Evolutionary conservation across 1,140 invertebrate genomes (phyloP), one percentile per base, ranked within the genome.

Genomic region (Patella vulgata): DNA sequence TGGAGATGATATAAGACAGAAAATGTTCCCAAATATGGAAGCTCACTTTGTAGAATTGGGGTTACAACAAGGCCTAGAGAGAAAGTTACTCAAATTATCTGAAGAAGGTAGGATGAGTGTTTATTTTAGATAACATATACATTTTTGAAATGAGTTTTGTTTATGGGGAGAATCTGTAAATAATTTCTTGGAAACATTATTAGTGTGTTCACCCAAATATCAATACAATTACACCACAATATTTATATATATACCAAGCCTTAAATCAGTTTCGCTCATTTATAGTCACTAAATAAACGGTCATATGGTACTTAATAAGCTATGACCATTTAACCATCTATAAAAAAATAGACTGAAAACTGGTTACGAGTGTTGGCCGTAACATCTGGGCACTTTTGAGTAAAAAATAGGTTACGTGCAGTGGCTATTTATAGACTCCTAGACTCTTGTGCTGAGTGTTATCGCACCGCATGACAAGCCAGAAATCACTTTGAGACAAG

Each of bases 11-110:
- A 0, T 47, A 0, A 6, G n/a, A 43, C 55, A n/a, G n/a, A n/a
- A n/a, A n/a, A n/a, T 57, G 8, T 57, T 57, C 30, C 55, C 55
- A 1, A 31, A 31, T 1, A 6, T 57, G 27, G 25, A 57, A 27
- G 6, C 25, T 14, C 14, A 31, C 3, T 57, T 57, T 44, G 46
- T 42, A 11, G n/a, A n/a, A 17, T 17, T 6, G 30, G 27, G 39
- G 17, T 6, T 57, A 8, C 55, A 30, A n/a, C 23, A n/a, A 4
- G 14, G 33, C n/a, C 23, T 57, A 8, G 12, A 14, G 5, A 23
- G 48, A 21, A 11, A 47, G 21, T 30, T 57, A 3, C 25, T 21
- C 36, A 28, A 28, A 14, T 11, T 57, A 3, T 42, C 55, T 30
- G 43, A 19, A 3, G 21, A 27, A 57, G 55, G 55, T 57, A 23